phyloP scores from a whole-genome alignment of 30 jellyfish, hydroid and myxozoan genomes.

The Hydra vulgaris region DNA sequence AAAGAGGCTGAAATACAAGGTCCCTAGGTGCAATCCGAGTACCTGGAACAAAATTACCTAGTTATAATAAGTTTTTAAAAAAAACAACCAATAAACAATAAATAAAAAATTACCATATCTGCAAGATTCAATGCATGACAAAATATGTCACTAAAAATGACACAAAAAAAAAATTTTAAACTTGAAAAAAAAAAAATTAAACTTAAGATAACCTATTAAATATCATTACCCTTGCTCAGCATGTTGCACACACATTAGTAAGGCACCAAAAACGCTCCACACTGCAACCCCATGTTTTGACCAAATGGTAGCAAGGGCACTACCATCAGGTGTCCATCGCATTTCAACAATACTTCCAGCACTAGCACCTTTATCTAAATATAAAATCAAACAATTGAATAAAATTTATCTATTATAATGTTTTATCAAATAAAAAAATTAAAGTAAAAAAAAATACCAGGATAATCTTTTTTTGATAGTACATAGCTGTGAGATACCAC shows the following conservation, averaged over 20 bases:
- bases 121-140: neutral
- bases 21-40: no score
- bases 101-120: neutral
- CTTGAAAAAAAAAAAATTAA: no score
- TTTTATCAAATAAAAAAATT: neutral
- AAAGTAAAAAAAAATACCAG: slow-evolving; percentile 44
- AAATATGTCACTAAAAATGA: neutral
- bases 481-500: slow-evolving; percentile 58
- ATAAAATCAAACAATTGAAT: neutral
- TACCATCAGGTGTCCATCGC: slow-evolving; percentile 94
- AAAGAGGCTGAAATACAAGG: no score
- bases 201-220: neutral
- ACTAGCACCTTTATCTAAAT: slow-evolving; percentile 61
- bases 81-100: neutral
- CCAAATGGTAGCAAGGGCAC: slow-evolving; percentile 88
- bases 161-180: neutral
- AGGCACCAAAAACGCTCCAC: slow-evolving; percentile 94
- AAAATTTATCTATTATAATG: neutral
- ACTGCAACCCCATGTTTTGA: slow-evolving; percentile 78
- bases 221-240: slow-evolving; percentile 51
- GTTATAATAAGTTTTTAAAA: no score
- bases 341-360: slow-evolving; percentile 58
- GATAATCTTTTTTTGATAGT: slow-evolving; percentile 74
- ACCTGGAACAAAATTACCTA: no score
- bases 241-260: slow-evolving; percentile 58